A percentile compares a stretch with the other conserved stretches of the same genome.
Evolutionary conservation across 1,140 invertebrate species (phyloP).

Genomic region (Listronotus bonariensis): DNA sequence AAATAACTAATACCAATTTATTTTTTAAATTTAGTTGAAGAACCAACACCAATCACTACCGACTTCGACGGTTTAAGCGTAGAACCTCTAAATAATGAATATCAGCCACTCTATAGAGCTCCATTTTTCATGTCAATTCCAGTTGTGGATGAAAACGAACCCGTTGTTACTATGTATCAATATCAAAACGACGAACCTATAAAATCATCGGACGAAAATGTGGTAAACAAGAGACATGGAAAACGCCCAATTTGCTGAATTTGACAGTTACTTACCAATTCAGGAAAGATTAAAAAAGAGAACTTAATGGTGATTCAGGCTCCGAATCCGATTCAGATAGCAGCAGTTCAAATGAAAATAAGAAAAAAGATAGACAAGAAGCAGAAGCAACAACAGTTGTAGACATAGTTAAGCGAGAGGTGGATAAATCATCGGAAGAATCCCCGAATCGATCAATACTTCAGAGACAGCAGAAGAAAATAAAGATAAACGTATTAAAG

Average conservation of each 20-base stretch:
- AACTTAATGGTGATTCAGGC: not conserved
- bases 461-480: slow-evolving; percentile 8
- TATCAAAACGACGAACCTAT: slow-evolving; percentile 9
- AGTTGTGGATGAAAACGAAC: slow-evolving; percentile 18
- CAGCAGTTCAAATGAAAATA: slow-evolving; percentile 3
- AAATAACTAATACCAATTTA: no score
- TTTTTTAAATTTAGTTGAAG: not conserved
- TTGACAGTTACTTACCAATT: not conserved
- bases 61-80: not conserved
- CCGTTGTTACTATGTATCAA: slow-evolving; percentile 8
- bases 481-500: slow-evolving; percentile 12
- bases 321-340: slow-evolving; percentile 5
- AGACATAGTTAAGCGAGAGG: slow-evolving; percentile 19
- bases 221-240: not conserved
- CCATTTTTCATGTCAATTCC: slow-evolving; percentile 17
- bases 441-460: slow-evolving; percentile 19
- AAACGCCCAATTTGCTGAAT: no score
- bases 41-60: not conserved
- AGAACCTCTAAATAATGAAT: slow-evolving; percentile 10
- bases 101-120: not conserved
- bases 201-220: not conserved
- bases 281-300: slow-evolving; percentile 2
- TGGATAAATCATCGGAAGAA: slow-evolving; percentile 6
- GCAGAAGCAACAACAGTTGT: not conserved
- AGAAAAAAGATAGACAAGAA: not conserved